Evolutionary conservation across 92 coral and sea anemone genomes (phyloP).

Genomic region (Actinernus sp.): DNA sequence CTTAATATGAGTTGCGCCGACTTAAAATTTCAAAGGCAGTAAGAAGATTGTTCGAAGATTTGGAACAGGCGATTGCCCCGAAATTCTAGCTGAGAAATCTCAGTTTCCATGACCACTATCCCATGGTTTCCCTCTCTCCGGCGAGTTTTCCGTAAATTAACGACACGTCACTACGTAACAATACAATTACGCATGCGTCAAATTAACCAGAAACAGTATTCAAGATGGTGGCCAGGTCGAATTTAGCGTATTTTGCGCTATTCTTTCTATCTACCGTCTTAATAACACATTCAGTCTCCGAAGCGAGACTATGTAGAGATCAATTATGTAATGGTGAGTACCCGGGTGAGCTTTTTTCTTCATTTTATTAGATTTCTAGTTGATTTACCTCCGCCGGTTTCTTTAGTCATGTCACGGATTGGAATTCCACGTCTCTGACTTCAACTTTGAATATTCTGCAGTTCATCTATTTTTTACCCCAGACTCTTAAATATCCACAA

Average conservation of each 20-base stretch:
- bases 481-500: too few species aligned
- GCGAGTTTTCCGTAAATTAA: too few species aligned
- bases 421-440: constrained; percentile 33
- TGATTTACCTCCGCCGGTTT: constrained; percentile 11
- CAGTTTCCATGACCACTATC: too few species aligned
- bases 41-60: too few species aligned
- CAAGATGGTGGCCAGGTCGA: constrained; percentile 74
- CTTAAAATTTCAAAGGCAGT: too few species aligned
- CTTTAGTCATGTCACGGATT: constrained; percentile 1
- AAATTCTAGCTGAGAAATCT: too few species aligned
- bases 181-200: constrained; percentile 70
- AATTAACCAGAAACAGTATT: constrained; percentile 24
- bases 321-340: constrained; percentile 48
- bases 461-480: neutral
- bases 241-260: constrained; percentile 55
- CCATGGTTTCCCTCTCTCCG: too few species aligned
- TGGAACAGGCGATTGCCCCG: too few species aligned
- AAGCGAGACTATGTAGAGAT: constrained; percentile 57
- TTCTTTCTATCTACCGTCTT: constrained; percentile 56
- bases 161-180: constrained; percentile 90
- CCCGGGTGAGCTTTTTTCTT: neutral
- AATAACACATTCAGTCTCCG: constrained; percentile 48
- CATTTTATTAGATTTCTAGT: neutral
- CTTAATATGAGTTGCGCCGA: too few species aligned
- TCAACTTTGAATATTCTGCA: neutral